Percentiles rank a stretch among this genome's conserved stretches.
Evolutionary conservation across 37 sponge, comb jelly and placozoan genomes (phyloP).

Genomic region (Oopsacas minuta): DNA sequence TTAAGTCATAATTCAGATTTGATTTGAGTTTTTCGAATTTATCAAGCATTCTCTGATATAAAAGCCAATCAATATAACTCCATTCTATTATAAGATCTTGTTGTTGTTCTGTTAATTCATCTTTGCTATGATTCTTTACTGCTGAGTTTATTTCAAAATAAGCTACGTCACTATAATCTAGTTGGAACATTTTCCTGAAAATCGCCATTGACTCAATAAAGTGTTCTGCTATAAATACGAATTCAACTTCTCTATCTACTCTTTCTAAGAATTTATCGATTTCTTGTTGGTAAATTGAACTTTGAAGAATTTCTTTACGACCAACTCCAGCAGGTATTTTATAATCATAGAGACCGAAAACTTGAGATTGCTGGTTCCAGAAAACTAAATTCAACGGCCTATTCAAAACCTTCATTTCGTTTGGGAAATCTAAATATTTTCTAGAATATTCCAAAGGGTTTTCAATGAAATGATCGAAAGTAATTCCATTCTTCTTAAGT

Average conservation of each 20-base stretch:
- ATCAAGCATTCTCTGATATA: neutral
- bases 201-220: neutral
- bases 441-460: neutral
- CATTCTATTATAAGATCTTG: neutral
- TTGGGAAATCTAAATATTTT: neutral
- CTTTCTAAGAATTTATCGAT: neutral
- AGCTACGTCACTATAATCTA: neutral
- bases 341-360: neutral
- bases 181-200: neutral
- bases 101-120: neutral
- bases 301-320: neutral
- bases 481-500: neutral
- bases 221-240: neutral
- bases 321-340: neutral
- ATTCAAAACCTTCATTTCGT: neutral
- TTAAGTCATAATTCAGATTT: neutral
- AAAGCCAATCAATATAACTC: conserved; percentile 15
- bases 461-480: neutral
- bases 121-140: neutral
- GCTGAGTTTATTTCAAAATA: neutral
- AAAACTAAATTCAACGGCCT: neutral
- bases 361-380: conserved; percentile 3
- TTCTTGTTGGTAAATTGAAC: neutral
- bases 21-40: neutral
- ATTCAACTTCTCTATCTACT: neutral